phyloP scores from a whole-genome alignment of 2,888 invertebrate species.

The Muscina levida region DNA sequence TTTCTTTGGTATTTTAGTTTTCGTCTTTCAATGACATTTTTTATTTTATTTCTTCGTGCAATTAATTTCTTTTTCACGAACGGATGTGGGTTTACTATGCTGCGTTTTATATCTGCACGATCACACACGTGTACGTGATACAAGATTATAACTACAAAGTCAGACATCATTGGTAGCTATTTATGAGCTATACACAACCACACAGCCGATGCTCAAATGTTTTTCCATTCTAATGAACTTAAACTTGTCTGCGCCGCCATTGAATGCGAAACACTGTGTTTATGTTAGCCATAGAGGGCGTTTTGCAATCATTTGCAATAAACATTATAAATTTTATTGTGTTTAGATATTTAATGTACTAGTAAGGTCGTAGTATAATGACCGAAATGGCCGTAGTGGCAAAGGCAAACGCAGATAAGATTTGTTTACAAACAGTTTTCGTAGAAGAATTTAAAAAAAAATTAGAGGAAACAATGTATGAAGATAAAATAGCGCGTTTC shows the following conservation, averaged over 20 bases:
- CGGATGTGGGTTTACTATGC: constrained; percentile 51
- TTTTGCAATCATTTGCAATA: no score
- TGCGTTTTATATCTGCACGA: constrained; percentile 5
- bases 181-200: constrained; percentile 23
- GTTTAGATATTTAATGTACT: no score
- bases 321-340: no score
- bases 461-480: no score
- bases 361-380: no score
- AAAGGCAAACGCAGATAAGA: no score
- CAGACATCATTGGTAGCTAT: constrained; percentile 23
- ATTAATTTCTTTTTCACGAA: constrained; percentile 46
- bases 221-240: constrained; percentile 55
- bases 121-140: constrained; percentile 26
- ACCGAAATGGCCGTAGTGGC: no score
- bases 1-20: background rate
- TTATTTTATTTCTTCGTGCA: background rate
- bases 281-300: no score
- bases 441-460: no score
- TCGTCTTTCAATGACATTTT: background rate
- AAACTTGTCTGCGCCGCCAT: constrained; percentile 48
- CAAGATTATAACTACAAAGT: constrained; percentile 47
- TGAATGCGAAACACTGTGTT: no score
- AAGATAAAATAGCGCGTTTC: no score
- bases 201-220: background rate
- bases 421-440: no score